Evolutionary conservation across 1,140 invertebrate genomes (phyloP), one percentile per base, ranked within the genome.

Genomic region (Rhopalosiphum maidis): DNA sequence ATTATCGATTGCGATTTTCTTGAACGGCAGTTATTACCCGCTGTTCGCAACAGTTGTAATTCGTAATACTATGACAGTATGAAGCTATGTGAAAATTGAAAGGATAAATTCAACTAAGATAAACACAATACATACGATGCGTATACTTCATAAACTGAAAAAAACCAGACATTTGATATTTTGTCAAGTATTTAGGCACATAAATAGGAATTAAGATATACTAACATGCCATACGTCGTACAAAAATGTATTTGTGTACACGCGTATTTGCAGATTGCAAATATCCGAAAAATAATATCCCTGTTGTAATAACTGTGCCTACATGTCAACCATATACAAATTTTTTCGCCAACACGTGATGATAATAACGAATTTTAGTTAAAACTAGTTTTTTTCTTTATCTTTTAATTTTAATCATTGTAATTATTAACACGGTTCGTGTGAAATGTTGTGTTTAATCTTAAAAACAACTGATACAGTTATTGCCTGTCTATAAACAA

Each of bases 61-160:
- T 77, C 60, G 60, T 77, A 77, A n/a, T 77, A 77, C 60, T 68
- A 68, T 77, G 60, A n/a, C n/a, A 77, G 60, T n/a, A 68, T 55
- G 23, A 55, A 55, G 25, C 55, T 60, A 60, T 77, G 30, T n/a
- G 5, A 5, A 77, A 77, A 77, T 30, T 15, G 30, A n/a, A 77
- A 77, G 60, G 30, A 77, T 77, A 77, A 77, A n/a, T 77, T 77
- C 18, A 77, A n/a, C n/a, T 35, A n/a, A 77, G 60, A 77, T 77
- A 77, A 77, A 77, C 30, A n/a, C n/a, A 77, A n/a, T 60, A 60
- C 11, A 15, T 60, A 4, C 30, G 9, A n/a, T 77, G n/a, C 15
- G 6, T 15, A 68, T 5, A 68, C 11, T 30, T 11, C 60, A 68
- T 25, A 23, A 22, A 30, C 3, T 30, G 18, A 30, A 4, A 77